Evolutionary conservation across 2,888 invertebrate genomes (phyloP), one percentile per base, ranked within the genome.

Genomic region (Ferdinandea cuprea): DNA sequence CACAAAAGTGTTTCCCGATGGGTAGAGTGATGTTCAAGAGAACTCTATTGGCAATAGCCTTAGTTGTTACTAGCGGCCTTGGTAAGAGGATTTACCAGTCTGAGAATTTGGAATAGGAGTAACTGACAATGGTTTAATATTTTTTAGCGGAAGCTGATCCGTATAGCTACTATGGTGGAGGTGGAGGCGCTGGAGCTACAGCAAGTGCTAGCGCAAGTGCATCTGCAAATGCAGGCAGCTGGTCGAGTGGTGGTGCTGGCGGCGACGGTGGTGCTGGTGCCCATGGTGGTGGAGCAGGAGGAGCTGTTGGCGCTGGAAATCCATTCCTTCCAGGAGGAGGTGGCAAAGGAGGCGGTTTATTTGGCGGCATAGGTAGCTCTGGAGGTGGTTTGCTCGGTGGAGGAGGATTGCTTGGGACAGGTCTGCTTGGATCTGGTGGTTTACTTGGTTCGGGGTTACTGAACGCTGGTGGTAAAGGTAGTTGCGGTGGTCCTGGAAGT

Each of bases 171-270:
- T 85, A 86, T 65, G 86, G 86, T 13, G 85, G 85, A 7, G 69
- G 69, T 19, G 54, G 85, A n/a, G 76, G 78, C 44, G 76, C 81
- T 4, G 68, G 69, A 25, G 74, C 72, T 0, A 76, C 85, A 15
- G 73, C 85, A 6, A 69, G 81, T 28, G 86, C 86, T 5, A 85
- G 86, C 32, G 85, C 85, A 42, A 85, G 83, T 13, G 86, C 87
- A 5, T 85, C 85, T 9, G 87, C 87, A 3, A 85, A 78, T 69
- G 85, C 87, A 6, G 83, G 85, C 9, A 87, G 87, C 66, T 87
- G 85, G 4, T 84, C 86, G 6, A 73, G 85, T 25, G 84, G 84
- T 15, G 25, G 84, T 11, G 86, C 79, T 35, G 68, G 52, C 19
- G 65, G 72, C 6, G 74, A 84, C 9, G 84, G 44, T 8, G 9